Evolutionary conservation across 1,140 invertebrate species (phyloP).

Genomic region (Calosoma granatense): DNA sequence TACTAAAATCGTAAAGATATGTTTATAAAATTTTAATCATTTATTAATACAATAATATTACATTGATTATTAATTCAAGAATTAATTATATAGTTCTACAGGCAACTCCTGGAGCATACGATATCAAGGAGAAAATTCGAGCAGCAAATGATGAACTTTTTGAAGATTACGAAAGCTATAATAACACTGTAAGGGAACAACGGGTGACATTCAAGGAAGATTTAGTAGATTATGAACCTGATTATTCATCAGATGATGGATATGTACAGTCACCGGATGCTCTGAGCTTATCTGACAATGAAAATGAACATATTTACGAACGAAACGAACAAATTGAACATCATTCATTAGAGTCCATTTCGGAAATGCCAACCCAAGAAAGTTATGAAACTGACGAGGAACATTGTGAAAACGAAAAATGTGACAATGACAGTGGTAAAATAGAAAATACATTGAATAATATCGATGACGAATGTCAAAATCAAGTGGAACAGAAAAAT

Average conservation of each 20-base stretch:
- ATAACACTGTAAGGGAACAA: slow-evolving; percentile 15
- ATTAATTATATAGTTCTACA: slow-evolving; percentile 31
- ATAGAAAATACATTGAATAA: slow-evolving; percentile 8
- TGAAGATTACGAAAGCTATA: slow-evolving; percentile 14
- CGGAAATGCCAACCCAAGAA: slow-evolving; percentile 11
- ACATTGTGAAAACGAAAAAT: slow-evolving; percentile 17
- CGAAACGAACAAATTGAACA: no score
- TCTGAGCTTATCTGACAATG: slow-evolving; percentile 27
- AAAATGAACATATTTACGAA: slow-evolving; percentile 10
- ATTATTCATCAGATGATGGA: slow-evolving; percentile 32
- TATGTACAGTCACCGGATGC: slow-evolving; percentile 12
- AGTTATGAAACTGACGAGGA: slow-evolving; percentile 14
- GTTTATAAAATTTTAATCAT: no score
- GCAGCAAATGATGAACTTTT: slow-evolving; percentile 29
- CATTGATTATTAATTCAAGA: no score
- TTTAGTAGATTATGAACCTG: slow-evolving; percentile 30
- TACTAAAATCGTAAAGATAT: no score
- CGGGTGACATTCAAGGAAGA: slow-evolving; percentile 30
- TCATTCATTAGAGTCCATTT: no score
- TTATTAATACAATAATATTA: no score
- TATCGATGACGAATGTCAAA: background rate
- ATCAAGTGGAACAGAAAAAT: slow-evolving; percentile 7
- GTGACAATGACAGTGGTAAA: slow-evolving; percentile 14
- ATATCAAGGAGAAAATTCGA: slow-evolving; percentile 30
- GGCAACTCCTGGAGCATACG: slow-evolving; percentile 29